A percentile compares a stretch with the other conserved stretches of the same genome.
Conservation (phyloP, 2,113 vertebrate species). For the Odontesthes bonariensis region DNA sequence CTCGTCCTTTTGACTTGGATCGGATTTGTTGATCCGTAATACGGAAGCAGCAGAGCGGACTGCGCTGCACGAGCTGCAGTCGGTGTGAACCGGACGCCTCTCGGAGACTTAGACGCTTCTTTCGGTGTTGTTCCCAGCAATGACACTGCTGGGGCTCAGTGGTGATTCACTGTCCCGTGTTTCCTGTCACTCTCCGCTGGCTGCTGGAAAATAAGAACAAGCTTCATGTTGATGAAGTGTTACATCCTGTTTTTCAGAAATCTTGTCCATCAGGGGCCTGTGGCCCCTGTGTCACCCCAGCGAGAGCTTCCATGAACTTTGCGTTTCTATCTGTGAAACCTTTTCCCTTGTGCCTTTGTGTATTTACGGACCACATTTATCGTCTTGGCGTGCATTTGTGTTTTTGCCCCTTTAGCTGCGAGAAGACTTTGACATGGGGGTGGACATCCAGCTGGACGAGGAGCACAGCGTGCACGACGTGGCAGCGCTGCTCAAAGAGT, state of each 20-base stretch:
- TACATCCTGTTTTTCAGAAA: slow-evolving; percentile 64
- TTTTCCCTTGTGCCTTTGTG: too few relatives aligned
- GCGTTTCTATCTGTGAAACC: neutral
- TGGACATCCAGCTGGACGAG: slow-evolving; percentile 86
- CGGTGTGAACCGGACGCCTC: too few relatives aligned
- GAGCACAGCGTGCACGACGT: slow-evolving; percentile 91
- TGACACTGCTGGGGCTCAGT: neutral
- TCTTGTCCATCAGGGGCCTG: neutral
- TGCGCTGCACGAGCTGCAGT: too few relatives aligned
- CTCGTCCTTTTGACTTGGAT: too few relatives aligned
- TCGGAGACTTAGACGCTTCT: too few relatives aligned
- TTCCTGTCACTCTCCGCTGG: slow-evolving; percentile 13
- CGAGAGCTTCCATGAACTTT: neutral
- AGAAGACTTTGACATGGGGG: slow-evolving; percentile 78
- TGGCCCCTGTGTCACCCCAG: neutral
- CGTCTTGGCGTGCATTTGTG: neutral
- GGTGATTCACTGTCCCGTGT: neutral
- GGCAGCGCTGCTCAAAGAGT: slow-evolving; percentile 92
- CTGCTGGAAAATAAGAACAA: slow-evolving; percentile 27
- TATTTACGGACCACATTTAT: neutral
- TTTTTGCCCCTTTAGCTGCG: slow-evolving; percentile 61
- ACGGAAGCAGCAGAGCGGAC: too few relatives aligned
- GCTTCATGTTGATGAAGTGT: slow-evolving; percentile 42
- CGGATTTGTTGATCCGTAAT: too few relatives aligned
- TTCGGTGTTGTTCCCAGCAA: neutral